phyloP scores from a whole-genome alignment of 2,113 vertebrate species.

The Thermophis baileyi region DNA sequence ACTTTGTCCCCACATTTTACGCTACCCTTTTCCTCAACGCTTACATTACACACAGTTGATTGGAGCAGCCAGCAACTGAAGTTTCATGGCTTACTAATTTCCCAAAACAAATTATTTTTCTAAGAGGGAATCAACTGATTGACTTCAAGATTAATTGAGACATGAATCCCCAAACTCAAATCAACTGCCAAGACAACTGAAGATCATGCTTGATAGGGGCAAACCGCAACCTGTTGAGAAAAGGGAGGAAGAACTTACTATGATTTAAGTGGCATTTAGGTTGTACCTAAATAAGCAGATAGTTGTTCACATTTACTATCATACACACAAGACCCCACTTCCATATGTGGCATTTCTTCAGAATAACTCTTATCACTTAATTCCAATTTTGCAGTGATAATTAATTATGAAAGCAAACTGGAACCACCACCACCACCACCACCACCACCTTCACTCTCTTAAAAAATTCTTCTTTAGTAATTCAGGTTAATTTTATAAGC shows the following conservation, averaged over 20 bases:
- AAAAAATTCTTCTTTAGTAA: no score
- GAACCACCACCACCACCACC: neutral
- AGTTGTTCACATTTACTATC: neutral
- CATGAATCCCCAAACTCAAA: neutral
- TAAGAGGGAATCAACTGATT: neutral
- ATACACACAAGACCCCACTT: neutral
- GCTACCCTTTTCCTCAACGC: neutral
- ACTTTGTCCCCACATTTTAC: neutral
- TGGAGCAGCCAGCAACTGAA: neutral
- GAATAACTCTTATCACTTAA: neutral
- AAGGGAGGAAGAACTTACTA: neutral
- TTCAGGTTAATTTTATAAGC: neutral
- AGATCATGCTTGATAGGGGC: neutral
- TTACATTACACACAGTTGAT: neutral
- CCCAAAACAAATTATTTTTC: neutral
- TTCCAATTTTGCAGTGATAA: neutral
- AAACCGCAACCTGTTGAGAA: conserved; percentile 7
- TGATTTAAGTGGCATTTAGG: neutral
- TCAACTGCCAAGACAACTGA: neutral
- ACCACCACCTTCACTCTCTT: neutral
- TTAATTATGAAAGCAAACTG: neutral
- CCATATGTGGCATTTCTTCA: neutral
- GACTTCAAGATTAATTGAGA: neutral
- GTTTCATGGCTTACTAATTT: neutral
- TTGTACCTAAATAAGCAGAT: neutral